Evolutionary conservation across 2,888 invertebrate genomes (phyloP), one percentile per base, ranked within the genome.

Genomic region (Lucinisca nassula): DNA sequence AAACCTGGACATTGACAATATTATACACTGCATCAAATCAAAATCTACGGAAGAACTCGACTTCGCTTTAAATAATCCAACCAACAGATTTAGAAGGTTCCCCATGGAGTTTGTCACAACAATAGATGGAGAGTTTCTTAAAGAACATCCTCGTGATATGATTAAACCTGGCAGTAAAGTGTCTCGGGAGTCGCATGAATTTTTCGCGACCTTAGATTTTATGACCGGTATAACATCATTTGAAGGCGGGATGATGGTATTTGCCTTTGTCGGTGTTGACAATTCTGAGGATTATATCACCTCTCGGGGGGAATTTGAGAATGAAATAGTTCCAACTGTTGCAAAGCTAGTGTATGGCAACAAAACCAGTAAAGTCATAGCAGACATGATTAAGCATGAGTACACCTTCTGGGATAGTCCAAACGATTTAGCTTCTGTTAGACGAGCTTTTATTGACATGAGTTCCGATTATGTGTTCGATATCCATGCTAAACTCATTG

Each of bases 381-480:
- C 58, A 37, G 67, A 61, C 27, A n/a, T 61, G 45, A 61, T 85
- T 30, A 78, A 81, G 24, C 74, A 82, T 35, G 80, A 86, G n/a
- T 82, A 87, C 73, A 80, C 83, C 4, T 55, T 49, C 17, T 77
- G 79, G 49, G 21, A 70, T 2, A 24, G 98, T 27, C 98, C n/a
- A n/a, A n/a, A n/a, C n/a, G n/a, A n/a, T n/a, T n/a, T n/a, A n/a
- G n/a, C n/a, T n/a, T n/a, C n/a, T n/a, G n/a, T n/a, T n/a, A n/a
- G n/a, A n/a, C n/a, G n/a, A n/a, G n/a, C n/a, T n/a, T n/a, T n/a
- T n/a, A n/a, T n/a, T n/a, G n/a, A n/a, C n/a, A n/a, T n/a, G 98
- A 95, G 97, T 98, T 98, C 98, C 24, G 99, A 99, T 97, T 98
- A 98, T 96, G 98, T 98, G 97, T 99, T 99, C 97, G 98, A 98